These are phyloP conservation scores for Carcharodon carcharias DNA, from an alignment of 2,797 vertebrate genomes.

Conservation along the genomic window DNA sequence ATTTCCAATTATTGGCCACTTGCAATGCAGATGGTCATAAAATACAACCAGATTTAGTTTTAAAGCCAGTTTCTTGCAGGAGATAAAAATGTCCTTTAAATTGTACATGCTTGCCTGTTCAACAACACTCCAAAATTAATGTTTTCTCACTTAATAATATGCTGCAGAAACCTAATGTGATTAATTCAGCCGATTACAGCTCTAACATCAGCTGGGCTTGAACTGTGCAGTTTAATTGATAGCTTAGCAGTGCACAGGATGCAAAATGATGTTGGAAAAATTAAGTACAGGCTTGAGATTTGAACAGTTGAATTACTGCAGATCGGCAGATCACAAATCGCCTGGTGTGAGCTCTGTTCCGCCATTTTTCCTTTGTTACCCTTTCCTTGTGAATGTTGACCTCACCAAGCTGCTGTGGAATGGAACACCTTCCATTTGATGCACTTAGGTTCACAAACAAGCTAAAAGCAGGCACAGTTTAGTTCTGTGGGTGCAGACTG, in stretches of 20 bases:
- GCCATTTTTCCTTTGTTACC: no score
- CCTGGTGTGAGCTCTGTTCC: neutral
- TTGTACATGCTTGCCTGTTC: neutral
- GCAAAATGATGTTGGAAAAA: neutral
- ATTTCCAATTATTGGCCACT: neutral
- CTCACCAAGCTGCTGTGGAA: neutral
- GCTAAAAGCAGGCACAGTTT: no score
- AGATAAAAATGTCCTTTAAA: neutral
- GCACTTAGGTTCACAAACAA: neutral
- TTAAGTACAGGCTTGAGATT: neutral
- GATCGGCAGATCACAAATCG: neutral
- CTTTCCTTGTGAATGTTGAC: neutral
- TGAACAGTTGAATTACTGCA: neutral
- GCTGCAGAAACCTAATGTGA: conserved; percentile 23
- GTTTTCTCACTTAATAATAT: conserved; percentile 6
- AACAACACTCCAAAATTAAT: conserved; percentile 18
- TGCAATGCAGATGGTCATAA: neutral
- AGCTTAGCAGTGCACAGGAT: neutral
- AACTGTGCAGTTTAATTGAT: neutral
- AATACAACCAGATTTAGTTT: neutral
- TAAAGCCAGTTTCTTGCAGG: neutral
- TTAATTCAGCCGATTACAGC: conserved; percentile 1
- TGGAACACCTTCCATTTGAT: neutral
- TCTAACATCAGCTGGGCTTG: neutral
- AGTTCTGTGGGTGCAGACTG: no score